Evolutionary conservation across 2,113 vertebrate genomes (phyloP).

Genomic region (Dipodomys stephensi): DNA sequence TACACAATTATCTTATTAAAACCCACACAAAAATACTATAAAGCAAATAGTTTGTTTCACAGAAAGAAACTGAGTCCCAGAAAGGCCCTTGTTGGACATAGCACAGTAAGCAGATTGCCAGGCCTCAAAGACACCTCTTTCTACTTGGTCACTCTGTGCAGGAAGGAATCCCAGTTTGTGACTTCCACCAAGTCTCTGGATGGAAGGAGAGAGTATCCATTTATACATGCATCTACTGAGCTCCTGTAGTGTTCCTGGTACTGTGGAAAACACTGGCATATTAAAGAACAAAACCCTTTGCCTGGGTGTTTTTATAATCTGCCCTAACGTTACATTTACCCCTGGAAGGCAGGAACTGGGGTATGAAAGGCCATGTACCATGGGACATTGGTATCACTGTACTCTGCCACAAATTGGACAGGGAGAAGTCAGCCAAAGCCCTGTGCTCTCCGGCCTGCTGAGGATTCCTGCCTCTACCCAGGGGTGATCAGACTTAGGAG

Average conservation of each 20-base stretch:
- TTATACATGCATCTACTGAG: neutral
- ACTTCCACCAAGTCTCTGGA: neutral
- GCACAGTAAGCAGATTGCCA: neutral
- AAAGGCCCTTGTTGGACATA: neutral
- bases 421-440: neutral
- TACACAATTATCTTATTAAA: neutral
- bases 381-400: neutral
- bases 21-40: neutral
- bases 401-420: neutral
- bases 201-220: neutral
- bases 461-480: neutral
- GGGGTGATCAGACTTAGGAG: accelerated
- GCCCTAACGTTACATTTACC: neutral
- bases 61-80: neutral
- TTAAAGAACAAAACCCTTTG: neutral
- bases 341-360: neutral
- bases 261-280: neutral
- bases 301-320: neutral
- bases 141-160: too few species aligned
- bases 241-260: too few species aligned
- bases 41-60: neutral
- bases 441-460: neutral
- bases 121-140: too few species aligned
- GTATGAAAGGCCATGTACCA: accelerated
- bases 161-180: neutral